Conservation (phyloP, 2,888 invertebrate genomes). For the Seladonia tumulorum region DNA sequence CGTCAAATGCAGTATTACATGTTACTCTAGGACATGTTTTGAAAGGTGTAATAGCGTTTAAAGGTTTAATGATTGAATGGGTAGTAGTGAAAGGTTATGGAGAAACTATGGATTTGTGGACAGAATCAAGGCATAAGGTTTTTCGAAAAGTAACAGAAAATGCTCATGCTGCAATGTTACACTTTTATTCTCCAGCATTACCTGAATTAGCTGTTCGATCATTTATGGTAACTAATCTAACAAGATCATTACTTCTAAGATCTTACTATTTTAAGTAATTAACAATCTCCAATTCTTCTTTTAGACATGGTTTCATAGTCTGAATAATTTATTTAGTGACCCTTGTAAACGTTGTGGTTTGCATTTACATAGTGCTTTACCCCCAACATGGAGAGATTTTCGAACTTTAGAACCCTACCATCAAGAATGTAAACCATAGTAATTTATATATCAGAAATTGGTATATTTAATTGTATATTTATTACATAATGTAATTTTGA, state of each 20-base stretch:
- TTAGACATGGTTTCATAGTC: constrained; percentile 96
- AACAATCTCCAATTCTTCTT: constrained; percentile 72
- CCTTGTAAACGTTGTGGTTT: constrained; percentile 95
- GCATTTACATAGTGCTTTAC: constrained; percentile 93
- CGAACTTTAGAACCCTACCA: constrained; percentile 96
- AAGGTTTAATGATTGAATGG: constrained; percentile 97
- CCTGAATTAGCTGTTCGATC: constrained; percentile 96
- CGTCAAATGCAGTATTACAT: constrained; percentile 95
- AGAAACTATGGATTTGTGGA: constrained; percentile 95
- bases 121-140: constrained; percentile 95
- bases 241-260: constrained; percentile 13
- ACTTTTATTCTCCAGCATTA: constrained; percentile 95
- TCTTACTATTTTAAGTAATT: background rate
- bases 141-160: constrained; percentile 98
- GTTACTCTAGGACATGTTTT: constrained; percentile 93
- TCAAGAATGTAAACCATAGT: constrained; percentile 94
- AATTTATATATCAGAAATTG: background rate
- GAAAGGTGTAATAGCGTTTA: constrained; percentile 95
- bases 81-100: constrained; percentile 96
- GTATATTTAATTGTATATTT: constrained; percentile 31
- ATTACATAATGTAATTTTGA: constrained; percentile 8
- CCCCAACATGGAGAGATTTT: constrained; percentile 97
- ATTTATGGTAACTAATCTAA: constrained; percentile 89
- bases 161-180: constrained; percentile 97
- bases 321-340: constrained; percentile 94